Base-by-base conservation (phyloP, 2,888 invertebrate genomes). In the Notocelia uddmanniana region DNA sequence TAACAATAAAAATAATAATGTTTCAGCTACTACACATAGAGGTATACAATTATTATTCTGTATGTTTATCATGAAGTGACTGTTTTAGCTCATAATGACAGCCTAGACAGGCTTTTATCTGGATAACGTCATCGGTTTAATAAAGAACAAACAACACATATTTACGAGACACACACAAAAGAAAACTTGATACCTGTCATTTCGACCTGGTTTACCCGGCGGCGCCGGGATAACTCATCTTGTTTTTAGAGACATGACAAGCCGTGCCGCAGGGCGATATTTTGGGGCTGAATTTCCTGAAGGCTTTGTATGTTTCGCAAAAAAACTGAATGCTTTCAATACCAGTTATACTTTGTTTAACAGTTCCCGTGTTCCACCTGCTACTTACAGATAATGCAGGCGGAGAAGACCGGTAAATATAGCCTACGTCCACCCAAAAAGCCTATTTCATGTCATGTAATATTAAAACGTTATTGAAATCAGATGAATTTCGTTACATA, bases 141-240 rank as follows among this genome's bases (percentile, higher is more conserved):
- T 10, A 31, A 62, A 31, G n/a, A 26, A 31, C 1, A 48, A 62
- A 48, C 18, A 23, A 45, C 31, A 13, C 48, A 15, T 48, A 58
- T 34, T 31, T 34, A 31, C 31, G 1, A 57, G 34, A 21, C 48
- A 21, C 15, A 50, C 41, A 54, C 68, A 68, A 68, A 60, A 23
- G 54, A 9, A 13, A 69, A 60, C 41, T 37, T 54, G 60, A 69
- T 60, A 60, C 60, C 41, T 60, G 68, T 69, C 60, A 26, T 69
- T 57, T 21, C 48, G 45, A n/a, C n/a, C 23, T 21, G 21, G 37
- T 52, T 50, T 41, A 8, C 26, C 59, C 59, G 18, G 41, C 58
- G 59, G 68, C 68, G 18, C 19, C 31, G 10, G 52, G 18, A 37
- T n/a, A 37, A 52, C 23, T n/a, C n/a, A 60, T 55, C 55, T 34